Conservation (phyloP, 2,888 invertebrate genomes). For the Sphaerophoria rueppellii region DNA sequence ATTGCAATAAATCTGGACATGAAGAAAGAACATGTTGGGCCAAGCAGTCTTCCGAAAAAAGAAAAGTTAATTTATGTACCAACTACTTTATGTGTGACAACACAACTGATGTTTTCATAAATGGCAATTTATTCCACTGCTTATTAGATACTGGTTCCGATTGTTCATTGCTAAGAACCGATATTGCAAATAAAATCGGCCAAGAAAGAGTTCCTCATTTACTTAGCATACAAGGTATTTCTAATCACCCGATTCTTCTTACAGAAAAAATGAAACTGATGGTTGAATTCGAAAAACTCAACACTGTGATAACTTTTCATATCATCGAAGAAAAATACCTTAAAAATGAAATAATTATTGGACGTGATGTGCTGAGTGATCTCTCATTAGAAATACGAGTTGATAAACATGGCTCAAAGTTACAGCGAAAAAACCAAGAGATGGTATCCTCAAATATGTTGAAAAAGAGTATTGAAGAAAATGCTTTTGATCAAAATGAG, state of each 20-base stretch:
- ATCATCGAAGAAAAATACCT: not conserved
- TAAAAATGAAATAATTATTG: constrained; percentile 2
- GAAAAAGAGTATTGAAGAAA: not conserved
- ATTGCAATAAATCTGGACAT: constrained; percentile 56
- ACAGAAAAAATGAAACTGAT: not conserved
- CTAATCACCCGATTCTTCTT: not conserved
- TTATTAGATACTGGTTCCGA: not conserved
- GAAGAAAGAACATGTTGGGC: constrained; percentile 55
- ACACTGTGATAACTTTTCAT: not conserved
- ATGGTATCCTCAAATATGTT: not conserved
- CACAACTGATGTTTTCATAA: constrained; percentile 43
- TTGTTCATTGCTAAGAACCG: constrained; percentile 25
- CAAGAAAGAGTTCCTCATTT: not conserved
- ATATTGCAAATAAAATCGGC: constrained; percentile 24
- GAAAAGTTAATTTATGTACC: constrained; percentile 42
- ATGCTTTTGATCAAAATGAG: not conserved
- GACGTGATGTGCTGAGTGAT: constrained; percentile 2
- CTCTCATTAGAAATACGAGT: constrained; percentile 4
- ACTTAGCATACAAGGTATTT: constrained; percentile 5
- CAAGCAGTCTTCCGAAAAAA: constrained; percentile 47
- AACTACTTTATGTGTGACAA: constrained; percentile 16
- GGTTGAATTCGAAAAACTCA: constrained; percentile 19
- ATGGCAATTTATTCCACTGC: constrained; percentile 36
- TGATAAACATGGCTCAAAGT: not conserved
- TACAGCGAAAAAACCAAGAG: not conserved